phyloP scores from a whole-genome alignment of 2,113 vertebrate species.

The Nesoenas mayeri region DNA sequence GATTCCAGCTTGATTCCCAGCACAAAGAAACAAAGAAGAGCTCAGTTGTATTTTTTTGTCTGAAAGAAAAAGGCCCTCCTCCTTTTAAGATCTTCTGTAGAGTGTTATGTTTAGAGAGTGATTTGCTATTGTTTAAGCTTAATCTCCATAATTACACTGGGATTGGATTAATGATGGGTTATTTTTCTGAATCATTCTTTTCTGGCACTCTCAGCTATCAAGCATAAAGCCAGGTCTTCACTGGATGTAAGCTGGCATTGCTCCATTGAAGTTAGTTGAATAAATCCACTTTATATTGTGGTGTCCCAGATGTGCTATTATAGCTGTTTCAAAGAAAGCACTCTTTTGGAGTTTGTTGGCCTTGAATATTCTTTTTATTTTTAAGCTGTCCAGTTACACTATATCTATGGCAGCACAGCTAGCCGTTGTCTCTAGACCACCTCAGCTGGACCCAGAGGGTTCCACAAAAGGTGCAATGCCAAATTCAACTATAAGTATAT shows the following conservation, averaged over 20 bases:
- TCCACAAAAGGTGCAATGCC: not conserved
- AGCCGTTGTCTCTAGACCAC: not conserved
- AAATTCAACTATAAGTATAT: not conserved
- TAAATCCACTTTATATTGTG: slow-evolving; percentile 3
- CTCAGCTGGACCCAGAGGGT: not conserved
- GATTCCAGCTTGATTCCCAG: slow-evolving; percentile 43
- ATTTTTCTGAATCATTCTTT: slow-evolving; percentile 51
- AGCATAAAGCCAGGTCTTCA: slow-evolving; percentile 36
- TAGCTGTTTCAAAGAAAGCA: not conserved
- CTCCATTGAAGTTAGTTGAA: slow-evolving; percentile 1
- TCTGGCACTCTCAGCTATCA: not conserved
- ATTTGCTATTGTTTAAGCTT: slow-evolving; percentile 57
- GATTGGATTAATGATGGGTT: slow-evolving; percentile 42
- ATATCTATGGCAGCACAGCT: not conserved
- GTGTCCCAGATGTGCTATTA: not conserved
- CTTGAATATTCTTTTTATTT: not conserved
- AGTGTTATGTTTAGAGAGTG: slow-evolving; percentile 34
- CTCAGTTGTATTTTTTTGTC: not conserved
- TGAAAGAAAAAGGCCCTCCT: slow-evolving; percentile 14
- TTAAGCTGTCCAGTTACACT: not conserved
- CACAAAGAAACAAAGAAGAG: slow-evolving; percentile 39
- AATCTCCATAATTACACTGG: slow-evolving; percentile 32
- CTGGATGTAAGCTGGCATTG: not conserved
- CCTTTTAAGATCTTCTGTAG: slow-evolving; percentile 6
- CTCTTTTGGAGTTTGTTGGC: not conserved